Conservation (phyloP, 2,797 vertebrate genomes). For the Enteromius unitaeniatus region DNA sequence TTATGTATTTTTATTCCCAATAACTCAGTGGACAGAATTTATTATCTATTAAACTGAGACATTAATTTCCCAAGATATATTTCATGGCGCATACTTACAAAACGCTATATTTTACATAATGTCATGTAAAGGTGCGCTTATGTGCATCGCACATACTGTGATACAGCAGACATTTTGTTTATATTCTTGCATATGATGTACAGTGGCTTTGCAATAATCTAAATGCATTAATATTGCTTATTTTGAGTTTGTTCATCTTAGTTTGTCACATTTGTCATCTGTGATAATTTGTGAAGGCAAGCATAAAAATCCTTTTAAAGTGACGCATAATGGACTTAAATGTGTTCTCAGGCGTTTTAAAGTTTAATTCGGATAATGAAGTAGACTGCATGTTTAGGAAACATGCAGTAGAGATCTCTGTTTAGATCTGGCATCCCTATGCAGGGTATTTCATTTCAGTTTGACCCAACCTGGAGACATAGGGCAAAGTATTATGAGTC, state of each 20-base stretch:
- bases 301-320: not conserved
- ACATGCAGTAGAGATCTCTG: not conserved
- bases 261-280: not conserved
- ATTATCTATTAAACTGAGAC: not conserved
- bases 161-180: not conserved
- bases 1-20: not conserved
- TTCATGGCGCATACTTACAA: no score
- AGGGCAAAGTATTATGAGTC: not conserved
- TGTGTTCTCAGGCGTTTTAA: not conserved
- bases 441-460: not conserved
- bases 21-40: not conserved
- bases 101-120: not conserved
- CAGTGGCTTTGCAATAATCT: not conserved
- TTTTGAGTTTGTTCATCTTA: not conserved
- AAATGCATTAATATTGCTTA: not conserved
- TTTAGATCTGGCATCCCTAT: not conserved
- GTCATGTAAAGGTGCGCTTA: not conserved
- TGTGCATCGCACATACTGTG: not conserved
- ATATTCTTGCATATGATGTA: not conserved
- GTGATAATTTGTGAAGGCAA: not conserved
- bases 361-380: not conserved
- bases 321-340: not conserved
- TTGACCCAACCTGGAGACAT: conserved; percentile 1
- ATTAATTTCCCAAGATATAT: not conserved
- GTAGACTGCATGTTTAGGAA: no score